phyloP scores from a whole-genome alignment of 2,113 vertebrate species.

The Strigops habroptila region DNA sequence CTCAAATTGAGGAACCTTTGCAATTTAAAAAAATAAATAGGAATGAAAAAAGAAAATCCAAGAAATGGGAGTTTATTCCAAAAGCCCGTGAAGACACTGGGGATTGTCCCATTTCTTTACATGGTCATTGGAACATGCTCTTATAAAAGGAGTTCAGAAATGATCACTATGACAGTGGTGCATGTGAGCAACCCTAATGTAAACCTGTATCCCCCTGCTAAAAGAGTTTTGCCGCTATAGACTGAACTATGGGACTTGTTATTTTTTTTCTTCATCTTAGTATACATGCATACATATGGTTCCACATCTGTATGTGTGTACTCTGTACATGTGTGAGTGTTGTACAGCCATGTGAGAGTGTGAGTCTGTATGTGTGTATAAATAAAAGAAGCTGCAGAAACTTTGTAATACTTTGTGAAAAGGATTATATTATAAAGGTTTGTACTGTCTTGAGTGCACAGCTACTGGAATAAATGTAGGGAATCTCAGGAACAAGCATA shows the following conservation, averaged over 20 bases:
- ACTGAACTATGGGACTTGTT: constrained; percentile 69
- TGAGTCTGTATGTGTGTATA: constrained; percentile 66
- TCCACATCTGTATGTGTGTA: constrained; percentile 68
- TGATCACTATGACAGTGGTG: constrained; percentile 52
- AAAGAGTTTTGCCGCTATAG: constrained; percentile 63
- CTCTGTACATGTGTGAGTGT: constrained; percentile 76
- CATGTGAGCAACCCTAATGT: constrained; percentile 31
- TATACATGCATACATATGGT: constrained; percentile 66
- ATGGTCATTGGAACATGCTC: background rate
- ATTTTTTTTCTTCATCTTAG: constrained; percentile 57
- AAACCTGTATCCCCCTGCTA: constrained; percentile 45
- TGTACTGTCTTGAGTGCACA: constrained; percentile 87
- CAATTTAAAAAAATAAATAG: background rate
- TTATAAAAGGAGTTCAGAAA: constrained; percentile 34
- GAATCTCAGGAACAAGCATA: constrained; percentile 96
- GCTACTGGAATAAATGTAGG: constrained; percentile 89
- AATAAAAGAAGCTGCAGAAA: constrained; percentile 85
- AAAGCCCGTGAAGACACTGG: background rate
- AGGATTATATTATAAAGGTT: constrained; percentile 89
- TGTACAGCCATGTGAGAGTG: constrained; percentile 76
- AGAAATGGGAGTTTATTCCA: background rate
- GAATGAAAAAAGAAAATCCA: background rate
- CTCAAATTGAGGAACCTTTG: constrained; percentile 43
- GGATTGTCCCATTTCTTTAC: background rate
- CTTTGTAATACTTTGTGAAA: constrained; percentile 90